Conservation (phyloP, 2,888 invertebrate species). For the Brachyptera risi region DNA sequence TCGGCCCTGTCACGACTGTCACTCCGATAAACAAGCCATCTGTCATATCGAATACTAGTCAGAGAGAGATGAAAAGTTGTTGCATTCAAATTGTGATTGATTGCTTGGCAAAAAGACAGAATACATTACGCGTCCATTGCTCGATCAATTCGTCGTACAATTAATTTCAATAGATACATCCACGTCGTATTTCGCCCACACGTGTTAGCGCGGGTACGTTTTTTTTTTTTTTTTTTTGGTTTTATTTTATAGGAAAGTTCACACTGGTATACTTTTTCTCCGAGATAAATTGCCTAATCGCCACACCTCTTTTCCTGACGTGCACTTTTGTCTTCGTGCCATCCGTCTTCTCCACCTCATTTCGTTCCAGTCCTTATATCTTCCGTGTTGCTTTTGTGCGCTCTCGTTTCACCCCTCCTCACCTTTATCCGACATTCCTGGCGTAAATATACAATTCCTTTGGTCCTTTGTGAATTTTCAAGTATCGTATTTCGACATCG, state of each 20-base stretch:
- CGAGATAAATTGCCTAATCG: constrained; percentile 14
- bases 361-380: neutral
- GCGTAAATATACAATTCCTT: neutral
- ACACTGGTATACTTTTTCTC: neutral
- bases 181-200: neutral
- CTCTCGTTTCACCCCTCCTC: neutral
- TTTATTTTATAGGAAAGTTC: neutral
- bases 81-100: constrained; percentile 20
- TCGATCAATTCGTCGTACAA: neutral
- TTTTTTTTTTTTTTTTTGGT: neutral
- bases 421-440: neutral
- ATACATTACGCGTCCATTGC: neutral
- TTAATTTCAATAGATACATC: constrained; percentile 18
- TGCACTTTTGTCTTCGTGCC: constrained; percentile 10
- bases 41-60: constrained; percentile 20
- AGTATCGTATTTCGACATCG: constrained; percentile 7
- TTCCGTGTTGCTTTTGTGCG: neutral
- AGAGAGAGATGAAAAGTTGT: constrained; percentile 15
- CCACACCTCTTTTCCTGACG: constrained; percentile 12
- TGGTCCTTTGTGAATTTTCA: constrained; percentile 13
- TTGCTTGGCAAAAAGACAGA: constrained; percentile 1
- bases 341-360: constrained; percentile 10
- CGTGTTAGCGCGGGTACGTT: neutral
- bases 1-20: constrained; percentile 10
- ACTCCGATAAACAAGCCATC: constrained; percentile 18